Evolutionary conservation across 2,888 invertebrate genomes (phyloP), one percentile per base, ranked within the genome.

Genomic region (Dioctria rufipes): DNA sequence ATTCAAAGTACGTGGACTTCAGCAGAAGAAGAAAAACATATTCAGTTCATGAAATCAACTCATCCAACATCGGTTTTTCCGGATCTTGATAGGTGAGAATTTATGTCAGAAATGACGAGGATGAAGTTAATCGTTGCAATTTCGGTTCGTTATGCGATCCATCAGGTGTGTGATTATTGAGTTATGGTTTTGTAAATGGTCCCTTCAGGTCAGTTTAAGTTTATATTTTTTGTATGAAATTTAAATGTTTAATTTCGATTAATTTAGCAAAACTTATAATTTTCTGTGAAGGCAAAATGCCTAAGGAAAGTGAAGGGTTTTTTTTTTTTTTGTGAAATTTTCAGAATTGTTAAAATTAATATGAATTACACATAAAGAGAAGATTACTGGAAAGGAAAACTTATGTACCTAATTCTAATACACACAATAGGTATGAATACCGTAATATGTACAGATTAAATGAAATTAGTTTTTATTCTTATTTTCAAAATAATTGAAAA

Each of bases 41-140:
- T 54, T 73, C 54, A 51, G 25, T 25, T 25, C 13, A 58, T 51
- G n/a, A 40, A 40, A n/a, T 39, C 73, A 54, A 9, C 25, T 25
- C 25, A 25, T 25, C 25, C 25, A 25, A 25, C 25, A 25, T 40
- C 51, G 37, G 37, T 46, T 67, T 43, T 37, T 5, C 46, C 13
- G 46, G 49, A 43, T 46, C 67, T 73, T 73, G 54, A 51, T 73
- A 13, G 73, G 73, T 58, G 73, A 51, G 73, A 73, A 73, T 58
- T 73, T 39, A 25, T 73, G 73, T 73, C 73, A 73, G 54, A 54
- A 40, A 51, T 73, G 73, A 73, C 51, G 73, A 58, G 39, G 73
- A 73, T 73, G 73, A 73, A 73, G 51, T 58, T 73, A 73, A 73
- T 73, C 73, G 73, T 73, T 42, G 73, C 73, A 67, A 67, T 67